Percentiles rank a stretch among this genome's conserved stretches.
Conservation (phyloP, 2,888 invertebrate genomes). For the Cheilosia soror region DNA sequence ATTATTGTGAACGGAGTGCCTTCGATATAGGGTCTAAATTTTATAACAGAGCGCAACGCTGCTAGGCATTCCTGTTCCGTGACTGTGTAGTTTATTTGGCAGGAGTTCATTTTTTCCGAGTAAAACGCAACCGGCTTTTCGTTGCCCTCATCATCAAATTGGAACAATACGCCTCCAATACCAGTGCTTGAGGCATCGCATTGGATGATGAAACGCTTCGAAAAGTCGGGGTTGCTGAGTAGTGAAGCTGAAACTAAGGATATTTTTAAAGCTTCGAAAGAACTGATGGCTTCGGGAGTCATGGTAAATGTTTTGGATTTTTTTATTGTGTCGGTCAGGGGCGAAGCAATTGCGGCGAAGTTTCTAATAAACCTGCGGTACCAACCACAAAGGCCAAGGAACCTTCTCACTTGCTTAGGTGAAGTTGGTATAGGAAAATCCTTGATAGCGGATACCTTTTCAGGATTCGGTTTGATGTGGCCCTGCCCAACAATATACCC, state of each 20-base stretch:
- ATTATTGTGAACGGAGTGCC: too few species aligned
- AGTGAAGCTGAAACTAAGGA: too few species aligned
- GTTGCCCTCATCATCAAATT: neutral
- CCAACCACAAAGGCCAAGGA: neutral
- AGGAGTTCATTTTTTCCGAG: too few species aligned
- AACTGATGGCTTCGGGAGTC: neutral
- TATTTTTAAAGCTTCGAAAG: too few species aligned
- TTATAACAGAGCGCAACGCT: neutral
- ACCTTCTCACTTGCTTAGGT: neutral
- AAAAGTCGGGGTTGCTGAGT: neutral
- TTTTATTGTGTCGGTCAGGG: neutral
- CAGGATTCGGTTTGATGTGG: neutral
- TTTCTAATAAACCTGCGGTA: conserved; percentile 9
- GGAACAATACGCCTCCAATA: neutral
- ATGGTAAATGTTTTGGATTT: neutral
- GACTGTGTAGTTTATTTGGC: too few species aligned
- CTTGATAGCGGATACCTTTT: too few species aligned
- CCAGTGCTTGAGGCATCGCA: neutral
- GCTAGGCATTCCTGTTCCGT: neutral
- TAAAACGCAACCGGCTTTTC: neutral
- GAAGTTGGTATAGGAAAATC: neutral
- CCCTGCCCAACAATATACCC: neutral
- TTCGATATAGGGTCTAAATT: neutral
- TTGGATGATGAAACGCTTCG: neutral
- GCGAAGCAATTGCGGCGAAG: neutral